Conservation (phyloP, 2,888 invertebrate species). For the Epistrophe eligans region DNA sequence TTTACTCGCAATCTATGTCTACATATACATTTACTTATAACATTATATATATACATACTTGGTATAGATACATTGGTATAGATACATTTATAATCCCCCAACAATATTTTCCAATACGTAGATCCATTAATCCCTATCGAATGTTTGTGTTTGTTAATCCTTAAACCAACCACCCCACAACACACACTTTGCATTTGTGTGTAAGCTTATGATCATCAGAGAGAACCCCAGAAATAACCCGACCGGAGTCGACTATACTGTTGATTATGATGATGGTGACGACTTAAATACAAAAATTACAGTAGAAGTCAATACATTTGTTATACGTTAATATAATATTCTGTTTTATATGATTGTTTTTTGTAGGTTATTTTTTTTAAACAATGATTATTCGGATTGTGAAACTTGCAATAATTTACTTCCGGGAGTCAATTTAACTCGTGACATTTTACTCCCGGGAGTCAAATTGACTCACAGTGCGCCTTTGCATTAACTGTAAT, state of each 20-base stretch:
- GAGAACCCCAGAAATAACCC: slow-evolving; percentile 34
- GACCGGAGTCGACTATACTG: neutral
- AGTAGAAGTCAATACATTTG: slow-evolving; percentile 44
- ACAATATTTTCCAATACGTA: slow-evolving; percentile 76
- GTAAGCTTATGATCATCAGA: slow-evolving; percentile 39
- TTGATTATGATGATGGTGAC: neutral
- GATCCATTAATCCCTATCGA: slow-evolving; percentile 75
- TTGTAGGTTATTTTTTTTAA: too few relatives aligned
- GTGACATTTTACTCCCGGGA: too few relatives aligned
- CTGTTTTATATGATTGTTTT: too few relatives aligned
- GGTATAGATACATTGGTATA: slow-evolving; percentile 14
- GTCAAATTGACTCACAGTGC: too few relatives aligned
- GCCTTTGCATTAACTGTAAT: too few relatives aligned
- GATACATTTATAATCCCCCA: slow-evolving; percentile 74
- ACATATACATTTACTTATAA: neutral
- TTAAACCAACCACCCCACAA: slow-evolving; percentile 80
- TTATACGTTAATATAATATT: too few relatives aligned
- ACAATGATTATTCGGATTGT: too few relatives aligned
- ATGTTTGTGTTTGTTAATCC: slow-evolving; percentile 83
- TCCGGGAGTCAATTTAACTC: too few relatives aligned
- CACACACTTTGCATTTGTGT: slow-evolving; percentile 8
- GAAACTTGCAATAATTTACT: too few relatives aligned
- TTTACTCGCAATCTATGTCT: neutral
- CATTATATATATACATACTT: neutral
- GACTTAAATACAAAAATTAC: slow-evolving; percentile 34